These are phyloP conservation scores for Craseonycteris thonglongyai DNA, from an alignment of 2,113 vertebrate genomes.

Conservation along the genomic window DNA sequence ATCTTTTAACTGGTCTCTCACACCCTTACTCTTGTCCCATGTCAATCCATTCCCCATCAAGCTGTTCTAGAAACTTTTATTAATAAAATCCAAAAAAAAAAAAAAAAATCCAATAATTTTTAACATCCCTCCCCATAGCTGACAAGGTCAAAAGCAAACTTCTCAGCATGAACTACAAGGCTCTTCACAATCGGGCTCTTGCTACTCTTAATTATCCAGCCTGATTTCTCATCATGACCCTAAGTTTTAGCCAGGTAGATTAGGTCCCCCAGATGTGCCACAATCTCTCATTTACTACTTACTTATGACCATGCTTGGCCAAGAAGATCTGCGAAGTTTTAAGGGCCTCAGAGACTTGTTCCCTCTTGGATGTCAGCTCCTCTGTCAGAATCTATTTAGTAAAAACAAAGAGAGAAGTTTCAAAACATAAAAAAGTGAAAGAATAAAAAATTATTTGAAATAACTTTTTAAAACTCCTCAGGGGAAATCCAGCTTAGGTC, in stretches of 20 bases:
- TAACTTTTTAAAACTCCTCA: neutral
- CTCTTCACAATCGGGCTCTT: neutral
- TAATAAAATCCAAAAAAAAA: neutral
- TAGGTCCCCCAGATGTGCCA: neutral
- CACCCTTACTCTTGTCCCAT: neutral
- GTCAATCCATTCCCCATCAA: neutral
- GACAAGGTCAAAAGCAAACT: neutral
- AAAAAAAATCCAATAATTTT: neutral
- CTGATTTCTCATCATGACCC: neutral
- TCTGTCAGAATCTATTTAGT: constrained; percentile 85
- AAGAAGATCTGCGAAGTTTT: constrained; percentile 94
- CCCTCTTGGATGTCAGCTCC: constrained; percentile 89
- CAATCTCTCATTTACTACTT: constrained; percentile 69
- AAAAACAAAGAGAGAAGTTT: neutral
- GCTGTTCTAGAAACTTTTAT: neutral
- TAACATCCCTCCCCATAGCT: neutral
- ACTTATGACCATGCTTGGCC: constrained; percentile 96
- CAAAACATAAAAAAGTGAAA: neutral
- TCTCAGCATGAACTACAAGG: neutral
- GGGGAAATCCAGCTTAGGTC: neutral
- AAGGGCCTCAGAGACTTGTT: constrained; percentile 91
- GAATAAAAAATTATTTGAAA: neutral
- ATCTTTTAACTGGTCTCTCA: neutral
- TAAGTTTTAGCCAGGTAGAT: neutral
- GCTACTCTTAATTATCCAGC: neutral